These are phyloP conservation scores for Stramonita haemastoma DNA, from an alignment of 2,888 invertebrate genomes.

Conservation along the genomic window DNA sequence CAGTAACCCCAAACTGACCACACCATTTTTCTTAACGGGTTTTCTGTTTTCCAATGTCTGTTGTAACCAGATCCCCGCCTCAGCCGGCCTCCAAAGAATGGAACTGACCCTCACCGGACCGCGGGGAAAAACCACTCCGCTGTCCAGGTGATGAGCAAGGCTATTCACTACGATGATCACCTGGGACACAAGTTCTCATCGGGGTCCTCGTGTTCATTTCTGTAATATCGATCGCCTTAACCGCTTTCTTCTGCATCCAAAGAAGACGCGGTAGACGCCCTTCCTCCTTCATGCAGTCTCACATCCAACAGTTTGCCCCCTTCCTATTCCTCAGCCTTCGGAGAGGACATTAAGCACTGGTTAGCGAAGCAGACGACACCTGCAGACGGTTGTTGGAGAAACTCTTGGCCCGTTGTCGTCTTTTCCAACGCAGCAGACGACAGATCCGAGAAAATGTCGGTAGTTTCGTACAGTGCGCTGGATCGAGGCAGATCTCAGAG, in stretches of 20 bases:
- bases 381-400: background rate
- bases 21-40: no score
- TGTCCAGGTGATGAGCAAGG: no score
- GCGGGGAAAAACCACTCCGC: no score
- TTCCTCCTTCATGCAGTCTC: background rate
- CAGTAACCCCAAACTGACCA: no score
- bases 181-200: background rate
- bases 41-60: no score
- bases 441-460: background rate
- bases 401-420: background rate
- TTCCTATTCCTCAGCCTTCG: background rate
- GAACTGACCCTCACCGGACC: no score
- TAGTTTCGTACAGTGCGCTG: background rate
- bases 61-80: no score
- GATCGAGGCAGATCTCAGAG: background rate
- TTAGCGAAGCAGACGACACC: background rate
- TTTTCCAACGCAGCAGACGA: background rate
- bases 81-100: no score
- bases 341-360: background rate
- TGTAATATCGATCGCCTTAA: no score
- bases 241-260: background rate
- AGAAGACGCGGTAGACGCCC: background rate
- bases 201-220: constrained; percentile 20
- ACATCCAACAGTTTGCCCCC: background rate
- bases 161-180: background rate